Evolutionary conservation across 2,113 vertebrate species (phyloP).

Genomic region (Panthera uncia): DNA sequence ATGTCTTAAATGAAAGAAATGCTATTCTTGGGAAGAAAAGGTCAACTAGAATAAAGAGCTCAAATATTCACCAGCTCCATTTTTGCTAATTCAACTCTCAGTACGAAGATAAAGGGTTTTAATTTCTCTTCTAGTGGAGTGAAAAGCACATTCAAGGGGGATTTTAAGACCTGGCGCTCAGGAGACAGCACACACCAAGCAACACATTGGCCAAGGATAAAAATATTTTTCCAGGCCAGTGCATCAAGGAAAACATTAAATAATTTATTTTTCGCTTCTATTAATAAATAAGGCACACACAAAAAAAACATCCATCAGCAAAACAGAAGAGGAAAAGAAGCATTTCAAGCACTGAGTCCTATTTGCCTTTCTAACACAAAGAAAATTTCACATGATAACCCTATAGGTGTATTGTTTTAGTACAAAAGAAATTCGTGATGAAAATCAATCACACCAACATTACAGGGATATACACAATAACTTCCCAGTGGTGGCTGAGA

Average conservation of each 20-base stretch:
- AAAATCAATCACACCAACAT: background rate
- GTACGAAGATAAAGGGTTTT: background rate
- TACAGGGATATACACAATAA: background rate
- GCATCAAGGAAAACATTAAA: background rate
- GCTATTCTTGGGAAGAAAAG: background rate
- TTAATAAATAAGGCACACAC: background rate
- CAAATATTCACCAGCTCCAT: background rate
- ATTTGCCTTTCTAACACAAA: background rate
- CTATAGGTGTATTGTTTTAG: background rate
- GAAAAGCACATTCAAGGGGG: background rate
- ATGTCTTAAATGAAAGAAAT: background rate
- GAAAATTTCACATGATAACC: background rate
- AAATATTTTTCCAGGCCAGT: background rate
- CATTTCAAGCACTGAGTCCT: background rate
- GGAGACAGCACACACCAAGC: too few species aligned
- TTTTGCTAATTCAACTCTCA: background rate
- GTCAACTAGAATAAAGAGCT: background rate
- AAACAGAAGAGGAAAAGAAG: background rate
- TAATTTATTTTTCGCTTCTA: background rate
- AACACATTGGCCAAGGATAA: background rate
- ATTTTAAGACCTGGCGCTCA: background rate
- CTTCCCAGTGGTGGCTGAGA: rapidly evolving
- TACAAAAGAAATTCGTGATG: background rate
- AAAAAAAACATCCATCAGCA: background rate
- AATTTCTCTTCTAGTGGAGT: background rate